Evolutionary conservation across 2,113 vertebrate genomes (phyloP).

Genomic region (Heteronetta atricapilla): DNA sequence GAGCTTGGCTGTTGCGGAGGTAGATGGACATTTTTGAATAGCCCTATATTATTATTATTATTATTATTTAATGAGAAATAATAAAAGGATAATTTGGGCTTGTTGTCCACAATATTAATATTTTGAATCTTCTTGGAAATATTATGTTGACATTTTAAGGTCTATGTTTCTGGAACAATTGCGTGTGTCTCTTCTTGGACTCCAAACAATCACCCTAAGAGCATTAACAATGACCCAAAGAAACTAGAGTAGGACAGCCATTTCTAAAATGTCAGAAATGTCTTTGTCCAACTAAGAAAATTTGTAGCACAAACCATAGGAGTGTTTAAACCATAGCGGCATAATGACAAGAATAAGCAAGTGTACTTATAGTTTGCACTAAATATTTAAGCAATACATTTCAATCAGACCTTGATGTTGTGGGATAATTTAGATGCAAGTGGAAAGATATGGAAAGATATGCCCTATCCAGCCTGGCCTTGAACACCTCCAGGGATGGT

Average conservation of each 20-base stretch:
- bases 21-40: not conserved
- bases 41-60: not conserved
- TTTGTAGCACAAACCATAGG: constrained; percentile 59
- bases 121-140: constrained; percentile 51
- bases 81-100: constrained; percentile 41
- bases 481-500: too few relatives aligned
- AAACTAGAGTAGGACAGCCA: constrained; percentile 37
- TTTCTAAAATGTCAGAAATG: constrained; percentile 72
- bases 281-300: constrained; percentile 66
- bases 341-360: constrained; percentile 52
- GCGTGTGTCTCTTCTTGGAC: not conserved
- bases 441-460: too few relatives aligned
- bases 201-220: not conserved
- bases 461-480: too few relatives aligned
- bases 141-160: constrained; percentile 20
- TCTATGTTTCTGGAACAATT: not conserved
- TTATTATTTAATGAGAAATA: not conserved
- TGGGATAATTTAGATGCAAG: not conserved
- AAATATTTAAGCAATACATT: constrained; percentile 11
- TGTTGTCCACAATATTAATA: not conserved
- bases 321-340: constrained; percentile 39
- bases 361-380: not conserved
- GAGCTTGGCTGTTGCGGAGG: not conserved
- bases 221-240: not conserved
- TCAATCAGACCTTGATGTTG: not conserved